Base-by-base conservation (phyloP, 2,888 invertebrate species). In the Oligia latruncula region DNA sequence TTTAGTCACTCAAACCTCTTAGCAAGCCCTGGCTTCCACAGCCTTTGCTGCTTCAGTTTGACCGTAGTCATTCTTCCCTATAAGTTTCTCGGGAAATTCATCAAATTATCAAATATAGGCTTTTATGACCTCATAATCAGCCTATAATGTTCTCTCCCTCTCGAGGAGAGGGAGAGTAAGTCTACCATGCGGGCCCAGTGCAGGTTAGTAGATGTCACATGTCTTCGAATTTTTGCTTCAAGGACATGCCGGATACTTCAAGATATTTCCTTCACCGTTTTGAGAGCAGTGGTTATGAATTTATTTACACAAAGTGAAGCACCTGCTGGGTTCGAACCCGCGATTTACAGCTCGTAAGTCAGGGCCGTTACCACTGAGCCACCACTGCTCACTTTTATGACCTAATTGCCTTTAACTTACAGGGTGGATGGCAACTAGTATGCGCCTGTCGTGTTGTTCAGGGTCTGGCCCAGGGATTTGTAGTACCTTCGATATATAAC, bases 401-500 rank as follows among this genome's bases (percentile, higher is more conserved):
- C 35, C 1, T 20, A 35, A 20, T 20, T 35, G 20, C 35, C 5
- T 74, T 46, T 23, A 4, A 60, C 35, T 92, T 96, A 4, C 89
- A 96, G 87, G 97, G 97, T 2, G 97, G 97, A 52, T 97, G 97
- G 95, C 93, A 96, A 73, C 96, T 97, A 1, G 96, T 98, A 0
- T 97, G 98, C 89, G 95, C 95, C 1, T 97, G 98, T 80, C 96
- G 99, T 79, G 97, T 98, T 0, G 87, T 98, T 0, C 98, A 98
- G 93, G 81, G 93, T 1, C 76, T 93, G 0, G 80, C 90, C 2
- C 93, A 93, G 84, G 93, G 92, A 0, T 96, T 97, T 15, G 93
- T 98, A n/a, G 97, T 97, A 49, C 98, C 98, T 0, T 96, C 97
- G 1, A 93, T 97, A 0, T 97, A 97, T 81, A 97, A 97, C 0